These are phyloP conservation scores for Hermaeophaga mercurialis DNA, from an alignment of 2,888 invertebrate genomes.

Conservation along the genomic window DNA sequence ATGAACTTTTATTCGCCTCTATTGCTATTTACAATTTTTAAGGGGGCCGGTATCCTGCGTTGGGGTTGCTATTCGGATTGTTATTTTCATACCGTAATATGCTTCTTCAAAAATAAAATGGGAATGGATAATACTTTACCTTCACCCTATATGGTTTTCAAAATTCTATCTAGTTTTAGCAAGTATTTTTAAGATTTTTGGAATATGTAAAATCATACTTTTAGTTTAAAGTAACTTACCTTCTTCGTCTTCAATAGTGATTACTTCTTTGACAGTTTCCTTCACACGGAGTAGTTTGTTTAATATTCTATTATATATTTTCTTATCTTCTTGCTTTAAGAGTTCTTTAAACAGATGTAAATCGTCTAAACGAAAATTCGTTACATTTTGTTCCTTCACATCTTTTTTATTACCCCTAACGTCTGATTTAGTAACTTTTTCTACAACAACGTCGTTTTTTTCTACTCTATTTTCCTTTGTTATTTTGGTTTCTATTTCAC, in stretches of 20 bases:
- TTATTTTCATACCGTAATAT: too few relatives aligned
- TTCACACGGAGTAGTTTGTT: constrained; percentile 17
- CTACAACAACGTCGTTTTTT: constrained; percentile 4
- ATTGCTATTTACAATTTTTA: too few relatives aligned
- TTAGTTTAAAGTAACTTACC: too few relatives aligned
- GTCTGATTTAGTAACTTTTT: neutral
- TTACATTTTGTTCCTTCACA: neutral
- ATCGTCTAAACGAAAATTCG: constrained; percentile 1
- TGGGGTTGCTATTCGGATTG: too few relatives aligned
- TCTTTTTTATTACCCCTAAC: constrained; percentile 11
- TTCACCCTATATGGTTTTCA: too few relatives aligned
- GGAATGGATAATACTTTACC: neutral
- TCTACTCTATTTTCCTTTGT: neutral
- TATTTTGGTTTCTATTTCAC: neutral
- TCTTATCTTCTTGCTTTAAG: constrained; percentile 20
- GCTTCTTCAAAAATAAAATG: too few relatives aligned
- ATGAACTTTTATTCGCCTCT: too few relatives aligned
- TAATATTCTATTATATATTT: constrained; percentile 21
- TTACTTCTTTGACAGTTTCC: constrained; percentile 13
- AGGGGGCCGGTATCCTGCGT: too few relatives aligned
- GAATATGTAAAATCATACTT: too few relatives aligned
- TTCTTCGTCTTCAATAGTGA: constrained; percentile 25
- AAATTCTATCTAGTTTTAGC: too few relatives aligned
- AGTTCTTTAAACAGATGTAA: constrained; percentile 24
- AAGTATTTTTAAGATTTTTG: too few relatives aligned